Percentiles rank a stretch among this genome's conserved stretches.
Conservation (phyloP, 1,140 invertebrate species). For the Penaeus vannamei region DNA sequence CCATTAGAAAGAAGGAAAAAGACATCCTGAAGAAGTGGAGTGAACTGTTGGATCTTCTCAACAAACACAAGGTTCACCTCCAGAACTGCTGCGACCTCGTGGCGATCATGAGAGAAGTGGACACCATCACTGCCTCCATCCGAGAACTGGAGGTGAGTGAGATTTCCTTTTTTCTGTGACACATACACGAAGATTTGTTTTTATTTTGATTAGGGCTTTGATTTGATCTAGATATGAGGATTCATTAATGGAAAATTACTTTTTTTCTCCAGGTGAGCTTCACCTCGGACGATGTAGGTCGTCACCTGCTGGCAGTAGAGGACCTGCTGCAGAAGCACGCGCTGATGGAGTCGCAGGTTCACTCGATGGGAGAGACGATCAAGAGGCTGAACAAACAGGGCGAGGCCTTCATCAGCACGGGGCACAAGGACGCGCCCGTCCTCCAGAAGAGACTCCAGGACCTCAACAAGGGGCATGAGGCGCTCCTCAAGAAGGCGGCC, state of each 20-base stretch:
- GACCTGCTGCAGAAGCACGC: slow-evolving; percentile 94
- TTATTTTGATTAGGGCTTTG: background rate
- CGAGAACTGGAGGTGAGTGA: slow-evolving; percentile 81
- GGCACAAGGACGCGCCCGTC: slow-evolving; percentile 78
- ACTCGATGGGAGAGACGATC: slow-evolving; percentile 85
- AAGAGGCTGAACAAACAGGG: slow-evolving; percentile 80
- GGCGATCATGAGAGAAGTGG: slow-evolving; percentile 91
- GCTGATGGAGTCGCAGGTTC: slow-evolving; percentile 89
- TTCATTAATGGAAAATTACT: background rate
- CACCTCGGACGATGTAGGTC: slow-evolving; percentile 89
- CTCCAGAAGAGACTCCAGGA: slow-evolving; percentile 81
- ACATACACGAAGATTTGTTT: background rate
- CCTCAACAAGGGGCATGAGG: slow-evolving; percentile 76
- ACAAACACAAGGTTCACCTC: slow-evolving; percentile 88
- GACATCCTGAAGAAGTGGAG: slow-evolving; percentile 92
- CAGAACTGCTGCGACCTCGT: slow-evolving; percentile 84
- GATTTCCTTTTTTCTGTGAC: slow-evolving; percentile 10
- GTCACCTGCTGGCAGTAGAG: slow-evolving; percentile 93
- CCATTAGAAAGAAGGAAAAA: slow-evolving; percentile 85
- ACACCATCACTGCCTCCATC: slow-evolving; percentile 87
- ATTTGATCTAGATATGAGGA: background rate
- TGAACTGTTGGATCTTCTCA: slow-evolving; percentile 86
- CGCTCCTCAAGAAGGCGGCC: slow-evolving; percentile 81
- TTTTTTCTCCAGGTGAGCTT: slow-evolving; percentile 78
- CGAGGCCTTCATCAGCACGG: slow-evolving; percentile 73